These are phyloP conservation scores for Theristicus caerulescens DNA, from an alignment of 2,113 vertebrate species.

Conservation along the genomic window DNA sequence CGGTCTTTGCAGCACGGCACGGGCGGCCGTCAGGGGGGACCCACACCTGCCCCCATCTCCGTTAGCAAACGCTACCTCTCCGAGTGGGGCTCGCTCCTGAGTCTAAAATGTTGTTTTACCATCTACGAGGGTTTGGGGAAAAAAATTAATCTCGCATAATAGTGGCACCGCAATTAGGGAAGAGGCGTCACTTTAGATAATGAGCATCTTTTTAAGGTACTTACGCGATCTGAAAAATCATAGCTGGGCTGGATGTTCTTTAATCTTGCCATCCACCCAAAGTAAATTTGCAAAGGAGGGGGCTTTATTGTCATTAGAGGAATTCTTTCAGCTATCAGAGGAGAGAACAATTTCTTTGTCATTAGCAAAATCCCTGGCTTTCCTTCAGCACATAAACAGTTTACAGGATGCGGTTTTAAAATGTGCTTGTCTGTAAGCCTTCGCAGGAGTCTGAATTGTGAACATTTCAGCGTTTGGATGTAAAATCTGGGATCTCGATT, in stretches of 20 bases:
- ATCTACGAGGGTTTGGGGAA: background rate
- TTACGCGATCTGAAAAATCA: constrained; percentile 36
- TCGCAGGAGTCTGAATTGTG: constrained; percentile 49
- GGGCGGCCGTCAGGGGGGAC: background rate
- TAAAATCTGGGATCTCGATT: constrained; percentile 68
- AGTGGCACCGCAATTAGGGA: constrained; percentile 13
- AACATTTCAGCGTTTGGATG: constrained; percentile 62
- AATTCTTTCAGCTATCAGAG: constrained; percentile 38
- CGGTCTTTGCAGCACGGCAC: background rate
- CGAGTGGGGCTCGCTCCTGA: background rate
- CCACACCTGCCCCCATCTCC: background rate
- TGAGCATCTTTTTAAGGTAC: constrained; percentile 38
- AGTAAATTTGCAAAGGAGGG: constrained; percentile 16
- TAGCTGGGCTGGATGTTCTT: constrained; percentile 17
- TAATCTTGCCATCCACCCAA: constrained; percentile 35
- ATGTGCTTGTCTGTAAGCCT: constrained; percentile 59
- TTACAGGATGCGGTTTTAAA: constrained; percentile 44
- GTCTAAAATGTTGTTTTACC: background rate
- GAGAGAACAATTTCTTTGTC: constrained; percentile 49
- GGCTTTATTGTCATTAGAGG: constrained; percentile 29
- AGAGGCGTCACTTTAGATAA: constrained; percentile 32
- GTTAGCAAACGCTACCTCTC: background rate
- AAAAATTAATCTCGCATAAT: background rate
- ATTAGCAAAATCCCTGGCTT: constrained; percentile 50
- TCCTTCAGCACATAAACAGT: constrained; percentile 46